Evolutionary conservation across 2,797 vertebrate genomes (phyloP), one percentile per base, ranked within the genome.

Genomic region (Psittacula derbiana): DNA sequence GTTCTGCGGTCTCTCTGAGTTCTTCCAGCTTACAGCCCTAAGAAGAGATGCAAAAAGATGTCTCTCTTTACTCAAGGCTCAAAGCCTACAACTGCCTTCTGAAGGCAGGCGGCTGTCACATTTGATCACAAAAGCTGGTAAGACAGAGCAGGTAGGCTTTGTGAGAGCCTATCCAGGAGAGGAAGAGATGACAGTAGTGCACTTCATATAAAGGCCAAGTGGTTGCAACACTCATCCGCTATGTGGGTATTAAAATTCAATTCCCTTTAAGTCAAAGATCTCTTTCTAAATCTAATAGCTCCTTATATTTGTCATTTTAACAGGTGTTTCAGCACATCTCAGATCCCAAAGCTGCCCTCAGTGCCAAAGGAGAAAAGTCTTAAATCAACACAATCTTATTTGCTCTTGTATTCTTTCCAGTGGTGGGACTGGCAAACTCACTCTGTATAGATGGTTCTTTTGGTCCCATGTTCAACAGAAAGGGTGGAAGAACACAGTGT

Each of bases 101-200:
- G 24, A 93, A 81, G 14, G 69, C 82, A 91, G 40, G 36, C 0
- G 0, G 82, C 60, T 52, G 36, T 28, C 3, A 0, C 36, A 55
- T 69, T 31, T 52, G 33, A 83, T 71, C 10, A 65, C 73, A 88
- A 89, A 62, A 58, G 33, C 23, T 36, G 33, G 57, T 58, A 58
- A 58, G 57, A 36, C 8, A 58, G 57, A 36, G 15, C 15, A 4
- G 57, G 57, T 58, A 58, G 57, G 33, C 57, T 58, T 58, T 10
- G 5, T 47, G 69, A 78, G 80, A 74, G 28, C n/a, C 53, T 38
- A 3, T 30, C 64, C 43, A 80, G 31, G 53, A 85, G 16, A 75
- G 15, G 24, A 92, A 44, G 12, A 88, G 19, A 64, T 30, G 41
- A 70, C 47, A 86, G 57, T 1, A 49, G 52, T 10, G 36, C 38